Conservation (phyloP, 1,140 invertebrate species). For the Drosophila nigromelanica region DNA sequence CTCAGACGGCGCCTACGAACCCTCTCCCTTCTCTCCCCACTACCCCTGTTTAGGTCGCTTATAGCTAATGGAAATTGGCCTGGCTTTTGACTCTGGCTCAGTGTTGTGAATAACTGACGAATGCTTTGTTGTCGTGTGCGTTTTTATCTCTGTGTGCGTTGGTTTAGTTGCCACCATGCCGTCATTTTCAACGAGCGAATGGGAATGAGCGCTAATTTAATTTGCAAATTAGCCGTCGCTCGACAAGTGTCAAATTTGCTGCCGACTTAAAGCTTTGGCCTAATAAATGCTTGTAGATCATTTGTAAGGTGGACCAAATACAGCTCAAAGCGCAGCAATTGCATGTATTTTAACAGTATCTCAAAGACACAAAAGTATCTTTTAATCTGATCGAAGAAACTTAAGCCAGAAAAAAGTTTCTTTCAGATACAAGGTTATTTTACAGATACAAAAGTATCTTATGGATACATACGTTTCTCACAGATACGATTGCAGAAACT, state of each 20-base stretch:
- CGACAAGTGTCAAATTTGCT: constrained; percentile 50
- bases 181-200: constrained; percentile 57
- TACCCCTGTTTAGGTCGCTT: constrained; percentile 11
- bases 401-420: background rate
- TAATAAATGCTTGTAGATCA: constrained; percentile 15
- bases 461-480: background rate
- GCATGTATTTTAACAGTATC: background rate
- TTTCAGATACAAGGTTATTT: too few species aligned
- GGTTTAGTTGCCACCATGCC: constrained; percentile 50
- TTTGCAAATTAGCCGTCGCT: constrained; percentile 68
- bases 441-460: background rate
- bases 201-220: constrained; percentile 75
- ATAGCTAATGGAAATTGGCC: constrained; percentile 61
- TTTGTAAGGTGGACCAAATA: constrained; percentile 12
- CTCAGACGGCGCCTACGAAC: constrained; percentile 25
- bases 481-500: background rate
- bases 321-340: background rate
- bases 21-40: constrained; percentile 5
- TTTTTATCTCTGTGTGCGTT: constrained; percentile 4
- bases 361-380: background rate
- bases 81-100: constrained; percentile 35
- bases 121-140: constrained; percentile 43
- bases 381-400: background rate
- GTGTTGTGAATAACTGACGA: constrained; percentile 54
- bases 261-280: constrained; percentile 3